Evolutionary conservation across 2,888 invertebrate genomes (phyloP).

Genomic region (Chrysolina americana): DNA sequence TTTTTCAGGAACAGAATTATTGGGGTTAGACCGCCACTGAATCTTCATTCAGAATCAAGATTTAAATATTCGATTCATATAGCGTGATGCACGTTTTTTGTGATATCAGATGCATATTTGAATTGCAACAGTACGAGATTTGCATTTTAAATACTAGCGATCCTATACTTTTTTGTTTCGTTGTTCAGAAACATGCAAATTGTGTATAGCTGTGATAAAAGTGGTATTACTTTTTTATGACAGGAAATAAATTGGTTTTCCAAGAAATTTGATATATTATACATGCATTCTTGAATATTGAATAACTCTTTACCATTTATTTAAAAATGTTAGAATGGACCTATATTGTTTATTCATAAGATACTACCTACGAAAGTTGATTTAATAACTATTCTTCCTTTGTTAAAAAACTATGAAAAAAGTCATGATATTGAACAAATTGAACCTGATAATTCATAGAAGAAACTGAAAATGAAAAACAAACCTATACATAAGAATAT

Average conservation of each 20-base stretch:
- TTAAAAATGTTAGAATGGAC: too few species aligned
- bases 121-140: constrained; percentile 6
- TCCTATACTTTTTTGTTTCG: not conserved
- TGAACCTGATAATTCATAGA: too few species aligned
- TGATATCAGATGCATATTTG: constrained; percentile 14
- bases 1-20: not conserved
- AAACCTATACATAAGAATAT: too few species aligned
- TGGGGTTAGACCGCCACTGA: not conserved
- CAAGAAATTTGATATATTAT: not conserved
- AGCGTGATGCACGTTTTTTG: constrained; percentile 14
- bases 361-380: too few species aligned
- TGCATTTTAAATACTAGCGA: not conserved
- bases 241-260: not conserved
- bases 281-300: not conserved
- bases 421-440: too few species aligned
- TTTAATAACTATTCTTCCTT: too few species aligned
- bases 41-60: not conserved
- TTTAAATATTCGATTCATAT: constrained; percentile 15
- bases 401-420: too few species aligned
- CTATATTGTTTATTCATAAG: too few species aligned
- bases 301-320: not conserved
- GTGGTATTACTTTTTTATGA: not conserved
- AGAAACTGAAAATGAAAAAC: too few species aligned
- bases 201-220: not conserved
- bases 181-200: constrained; percentile 9